Evolutionary conservation across 1,140 invertebrate genomes (phyloP), one percentile per base, ranked within the genome.

Genomic region (Heliothis subflexa): DNA sequence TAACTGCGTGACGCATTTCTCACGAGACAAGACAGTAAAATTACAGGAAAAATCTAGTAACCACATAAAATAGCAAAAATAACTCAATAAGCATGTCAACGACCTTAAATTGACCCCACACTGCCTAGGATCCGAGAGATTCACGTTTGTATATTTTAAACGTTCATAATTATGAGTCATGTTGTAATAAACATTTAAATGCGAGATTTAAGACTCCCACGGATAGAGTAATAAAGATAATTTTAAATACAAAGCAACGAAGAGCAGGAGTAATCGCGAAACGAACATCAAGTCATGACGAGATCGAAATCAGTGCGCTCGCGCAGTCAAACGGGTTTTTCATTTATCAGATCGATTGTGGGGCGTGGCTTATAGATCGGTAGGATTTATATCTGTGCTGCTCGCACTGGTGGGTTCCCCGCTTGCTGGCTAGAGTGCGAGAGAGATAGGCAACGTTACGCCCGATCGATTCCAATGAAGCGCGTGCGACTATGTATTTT

Each of bases 161-260:
- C 81, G 74, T 77, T 49, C 52, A 72, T 79, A 80, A 83, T 83
- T 81, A 81, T 81, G 79, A 83, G 55, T 81, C 79, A 81, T 78
- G 75, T 52, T 16, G 66, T 55, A 76, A 83, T 81, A 83, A 81
- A 81, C 79, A 78, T 81, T 81, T 81, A 72, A 78, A 78, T 77
- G 57, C 28, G 21, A 79, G 52, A 79, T 88, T 86, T 85, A 83
- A 84, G 82, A 78, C 88, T 92, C 89, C 86, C 88, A 91, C 90
- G 90, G 88, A 85, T 80, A 71, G 78, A 78, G 86, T 81, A 88
- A 91, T 90, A 93, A 91, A 93, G 89, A 91, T 91, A 91, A 90
- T 91, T 91, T 93, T 88, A 91, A 77, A 88, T 91, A 91, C 87
- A 83, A 86, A 88, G 82, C 85, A 66, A 45, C 50, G 70, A 72